Evolutionary conservation across 2,113 vertebrate genomes (phyloP).

Genomic region (Trematocara marginatum): DNA sequence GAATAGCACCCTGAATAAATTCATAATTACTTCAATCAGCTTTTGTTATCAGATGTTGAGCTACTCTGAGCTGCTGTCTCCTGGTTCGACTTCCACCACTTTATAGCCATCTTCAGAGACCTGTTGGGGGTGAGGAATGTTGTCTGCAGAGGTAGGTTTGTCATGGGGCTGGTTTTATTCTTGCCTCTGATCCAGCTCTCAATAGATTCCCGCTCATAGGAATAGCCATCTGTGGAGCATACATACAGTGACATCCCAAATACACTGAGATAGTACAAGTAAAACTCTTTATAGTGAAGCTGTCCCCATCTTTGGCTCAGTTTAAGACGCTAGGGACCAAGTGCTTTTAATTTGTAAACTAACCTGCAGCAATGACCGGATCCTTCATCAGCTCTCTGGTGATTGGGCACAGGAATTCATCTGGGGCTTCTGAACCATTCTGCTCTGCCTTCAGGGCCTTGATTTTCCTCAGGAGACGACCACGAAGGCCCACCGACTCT

Average conservation of each 20-base stretch:
- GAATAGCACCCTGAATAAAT: background rate
- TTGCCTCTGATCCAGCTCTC: constrained; percentile 84
- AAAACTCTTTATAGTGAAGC: background rate
- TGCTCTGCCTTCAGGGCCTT: constrained; percentile 72
- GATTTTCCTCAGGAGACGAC: constrained; percentile 78
- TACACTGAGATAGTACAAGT: background rate
- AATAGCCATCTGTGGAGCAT: constrained; percentile 82
- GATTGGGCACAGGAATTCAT: constrained; percentile 88
- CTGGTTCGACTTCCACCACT: constrained; percentile 74
- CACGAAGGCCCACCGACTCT: constrained; percentile 82
- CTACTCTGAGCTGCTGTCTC: background rate
- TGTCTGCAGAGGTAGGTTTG: constrained; percentile 82
- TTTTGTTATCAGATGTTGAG: background rate
- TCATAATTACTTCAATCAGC: background rate
- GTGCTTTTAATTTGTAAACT: background rate
- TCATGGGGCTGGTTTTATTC: constrained; percentile 89
- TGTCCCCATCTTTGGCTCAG: background rate
- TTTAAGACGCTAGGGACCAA: background rate
- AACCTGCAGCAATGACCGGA: constrained; percentile 87
- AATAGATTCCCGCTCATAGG: constrained; percentile 88
- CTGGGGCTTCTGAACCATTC: constrained; percentile 67
- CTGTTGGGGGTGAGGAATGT: constrained; percentile 82
- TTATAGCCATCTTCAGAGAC: constrained; percentile 87
- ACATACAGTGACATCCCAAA: background rate
- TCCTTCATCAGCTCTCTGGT: constrained; percentile 85